Evolutionary conservation across 2,113 vertebrate genomes (phyloP), one percentile per base, ranked within the genome.

Genomic region (Melanotaenia duboulayi): DNA sequence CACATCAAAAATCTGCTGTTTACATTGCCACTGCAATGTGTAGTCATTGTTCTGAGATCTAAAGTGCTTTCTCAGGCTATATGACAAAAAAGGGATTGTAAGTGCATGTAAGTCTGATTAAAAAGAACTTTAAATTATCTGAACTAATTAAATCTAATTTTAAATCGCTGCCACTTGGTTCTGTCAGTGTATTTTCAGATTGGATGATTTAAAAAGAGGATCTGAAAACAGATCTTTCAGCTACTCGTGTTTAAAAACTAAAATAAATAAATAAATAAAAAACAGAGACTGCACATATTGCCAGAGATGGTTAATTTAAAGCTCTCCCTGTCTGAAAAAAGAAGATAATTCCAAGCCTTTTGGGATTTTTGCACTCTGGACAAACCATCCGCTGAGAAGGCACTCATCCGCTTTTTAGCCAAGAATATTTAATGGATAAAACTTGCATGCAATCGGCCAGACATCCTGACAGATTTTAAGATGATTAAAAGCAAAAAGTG

Each of bases 401-500:
- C 44, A 48, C 17, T 48, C 44, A 17, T 48, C 32, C 4, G 32
- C 32, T 35, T 35, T 35, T 35, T 5, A 35, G 4, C 32, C 32
- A 6, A 35, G 32, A 48, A n/a, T 48, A 48, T n/a, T 66, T 44
- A 55, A 28, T 4, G 24, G 46, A 20, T n/a, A 28, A 55, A 59
- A 39, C n/a, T 56, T 19, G 24, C 22, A 3, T 25, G 16, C 22
- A 10, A 4, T 6, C 12, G 7, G 49, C 14, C 23, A 71, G 52
- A 60, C 22, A 8, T 68, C 40, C 48, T 23, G 14, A 50, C 25
- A 62, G 72, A 42, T 79, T 78, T 22, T 17, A 39, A 71, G 76
- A 71, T 76, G 71, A 81, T 87, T 77, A 67, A 59, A 58, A 70
- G 51, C 12, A 49, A 69, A 82, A 77, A 50, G 10, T 35, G 28